Evolutionary conservation across 2,888 invertebrate species (phyloP).

Genomic region (Aleiodes alternator): DNA sequence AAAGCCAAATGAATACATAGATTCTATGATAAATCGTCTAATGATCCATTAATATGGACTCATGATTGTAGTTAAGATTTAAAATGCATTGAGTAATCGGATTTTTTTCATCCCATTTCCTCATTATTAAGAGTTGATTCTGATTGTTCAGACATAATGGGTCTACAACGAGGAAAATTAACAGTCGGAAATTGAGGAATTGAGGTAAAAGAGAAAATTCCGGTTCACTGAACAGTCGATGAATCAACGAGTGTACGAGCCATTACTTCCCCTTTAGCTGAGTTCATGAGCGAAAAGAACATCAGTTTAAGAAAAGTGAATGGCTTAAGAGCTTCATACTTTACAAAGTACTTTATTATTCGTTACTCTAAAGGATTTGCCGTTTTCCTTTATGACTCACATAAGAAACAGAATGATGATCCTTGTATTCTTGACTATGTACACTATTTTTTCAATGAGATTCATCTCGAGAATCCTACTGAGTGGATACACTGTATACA

Average conservation of each 20-base stretch:
- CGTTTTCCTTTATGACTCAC: conserved; percentile 39
- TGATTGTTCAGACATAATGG: conserved; percentile 35
- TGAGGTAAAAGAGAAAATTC: conserved; percentile 44
- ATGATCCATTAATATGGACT: not conserved
- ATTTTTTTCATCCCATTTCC: not conserved
- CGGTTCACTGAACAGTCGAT: conserved; percentile 40
- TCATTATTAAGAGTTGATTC: conserved; percentile 34
- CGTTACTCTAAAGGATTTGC: not conserved
- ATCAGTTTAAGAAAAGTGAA: conserved; percentile 15
- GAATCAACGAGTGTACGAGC: conserved; percentile 45
- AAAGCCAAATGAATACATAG: not conserved
- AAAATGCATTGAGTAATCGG: not conserved
- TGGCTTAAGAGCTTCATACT: not conserved
- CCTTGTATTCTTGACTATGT: conserved; percentile 21
- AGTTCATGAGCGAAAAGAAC: conserved; percentile 26
- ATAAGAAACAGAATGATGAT: conserved; percentile 42
- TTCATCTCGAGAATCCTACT: conserved; percentile 2
- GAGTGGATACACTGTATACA: not conserved
- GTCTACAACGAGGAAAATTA: conserved; percentile 44
- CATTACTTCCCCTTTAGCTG: conserved; percentile 35
- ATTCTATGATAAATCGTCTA: not conserved
- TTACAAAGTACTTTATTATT: conserved; percentile 37
- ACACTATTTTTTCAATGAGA: not conserved
- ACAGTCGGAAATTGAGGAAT: conserved; percentile 42
- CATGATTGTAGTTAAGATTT: conserved; percentile 7